Percentiles rank a stretch among this genome's conserved stretches.
phyloP scores from a whole-genome alignment of 2,113 vertebrate species.

The Pardalotus punctatus region DNA sequence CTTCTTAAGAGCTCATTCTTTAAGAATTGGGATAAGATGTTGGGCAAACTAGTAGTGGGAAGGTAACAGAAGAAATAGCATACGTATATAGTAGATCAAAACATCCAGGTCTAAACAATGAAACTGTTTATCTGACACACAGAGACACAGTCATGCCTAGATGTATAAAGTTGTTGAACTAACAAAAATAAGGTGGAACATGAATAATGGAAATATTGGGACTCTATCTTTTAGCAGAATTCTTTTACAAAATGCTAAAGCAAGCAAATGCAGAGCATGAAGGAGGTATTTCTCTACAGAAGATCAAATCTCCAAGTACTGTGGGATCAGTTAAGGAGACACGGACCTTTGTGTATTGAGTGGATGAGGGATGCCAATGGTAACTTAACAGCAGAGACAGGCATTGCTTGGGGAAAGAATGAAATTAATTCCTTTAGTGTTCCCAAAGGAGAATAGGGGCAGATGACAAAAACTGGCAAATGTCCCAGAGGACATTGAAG shows the following conservation, averaged over 20 bases:
- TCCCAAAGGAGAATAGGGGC: constrained; percentile 19
- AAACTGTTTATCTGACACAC: background rate
- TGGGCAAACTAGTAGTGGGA: background rate
- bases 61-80: background rate
- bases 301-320: background rate
- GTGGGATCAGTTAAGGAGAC: background rate
- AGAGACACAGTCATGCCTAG: background rate
- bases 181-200: background rate
- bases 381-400: constrained; percentile 3
- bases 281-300: background rate
- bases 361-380: background rate
- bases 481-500: constrained; percentile 35
- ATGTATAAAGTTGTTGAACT: background rate
- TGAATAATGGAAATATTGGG: background rate
- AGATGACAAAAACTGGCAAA: constrained; percentile 58
- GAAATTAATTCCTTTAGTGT: constrained; percentile 51
- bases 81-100: background rate
- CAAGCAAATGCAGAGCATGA: background rate
- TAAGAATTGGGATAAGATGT: background rate
- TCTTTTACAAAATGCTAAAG: background rate
- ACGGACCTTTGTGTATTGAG: background rate
- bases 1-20: background rate
- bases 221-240: background rate
- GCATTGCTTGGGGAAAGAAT: constrained; percentile 6
- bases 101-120: background rate